phyloP scores from a whole-genome alignment of 2,113 vertebrate species.

The Chloroceryle aenea region DNA sequence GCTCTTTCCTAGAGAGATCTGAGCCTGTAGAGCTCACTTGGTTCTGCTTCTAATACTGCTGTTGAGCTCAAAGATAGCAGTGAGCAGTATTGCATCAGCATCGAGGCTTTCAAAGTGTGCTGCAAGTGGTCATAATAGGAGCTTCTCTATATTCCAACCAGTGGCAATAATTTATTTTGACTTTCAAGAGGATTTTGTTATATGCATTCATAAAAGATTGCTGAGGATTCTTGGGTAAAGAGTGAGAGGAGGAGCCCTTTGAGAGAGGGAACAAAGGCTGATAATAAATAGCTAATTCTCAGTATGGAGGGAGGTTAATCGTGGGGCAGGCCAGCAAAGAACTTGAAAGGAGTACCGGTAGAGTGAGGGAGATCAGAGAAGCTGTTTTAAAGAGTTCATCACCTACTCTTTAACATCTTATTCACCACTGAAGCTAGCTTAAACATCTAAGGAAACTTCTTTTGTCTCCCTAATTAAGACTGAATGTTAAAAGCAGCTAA shows the following conservation, averaged over 20 bases:
- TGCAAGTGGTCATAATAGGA: background rate
- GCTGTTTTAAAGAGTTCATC: background rate
- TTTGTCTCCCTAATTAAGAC: slow-evolving; percentile 46
- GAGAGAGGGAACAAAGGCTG: slow-evolving; percentile 46
- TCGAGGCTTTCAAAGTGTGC: background rate
- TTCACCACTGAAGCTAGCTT: background rate
- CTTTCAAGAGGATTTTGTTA: slow-evolving; percentile 35
- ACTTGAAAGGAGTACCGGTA: slow-evolving; percentile 9
- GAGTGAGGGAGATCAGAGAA: slow-evolving; percentile 19
- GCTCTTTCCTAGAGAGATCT: background rate
- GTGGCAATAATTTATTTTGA: slow-evolving; percentile 25
- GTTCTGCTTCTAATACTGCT: background rate
- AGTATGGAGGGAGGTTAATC: slow-evolving; percentile 49
- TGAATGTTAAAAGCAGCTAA: slow-evolving; percentile 2
- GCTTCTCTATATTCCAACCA: background rate
- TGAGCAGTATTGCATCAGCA: background rate
- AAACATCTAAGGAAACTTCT: background rate
- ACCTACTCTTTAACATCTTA: slow-evolving; percentile 31
- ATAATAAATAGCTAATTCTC: slow-evolving; percentile 59
- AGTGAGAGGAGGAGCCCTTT: background rate
- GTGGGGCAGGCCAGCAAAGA: background rate
- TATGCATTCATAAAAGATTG: background rate
- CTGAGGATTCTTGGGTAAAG: slow-evolving; percentile 19
- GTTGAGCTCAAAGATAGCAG: background rate
- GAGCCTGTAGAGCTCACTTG: background rate